phyloP scores from a whole-genome alignment of 2,888 invertebrate species.

The Kryphioiulus occultus region DNA sequence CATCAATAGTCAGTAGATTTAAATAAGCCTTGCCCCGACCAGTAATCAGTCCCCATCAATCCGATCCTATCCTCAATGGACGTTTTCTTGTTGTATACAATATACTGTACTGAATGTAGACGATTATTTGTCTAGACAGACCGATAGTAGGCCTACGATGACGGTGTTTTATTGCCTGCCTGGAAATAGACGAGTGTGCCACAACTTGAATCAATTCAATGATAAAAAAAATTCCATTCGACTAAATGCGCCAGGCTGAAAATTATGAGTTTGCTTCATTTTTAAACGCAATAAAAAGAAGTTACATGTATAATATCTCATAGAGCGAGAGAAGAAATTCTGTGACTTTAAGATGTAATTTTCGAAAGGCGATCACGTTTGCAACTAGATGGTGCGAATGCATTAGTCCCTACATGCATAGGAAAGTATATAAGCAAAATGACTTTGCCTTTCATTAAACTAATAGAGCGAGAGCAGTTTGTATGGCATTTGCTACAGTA shows the following conservation, averaged over 20 bases:
- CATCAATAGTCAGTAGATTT: background rate
- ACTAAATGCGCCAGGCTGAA: background rate
- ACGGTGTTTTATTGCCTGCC: background rate
- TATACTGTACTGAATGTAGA: background rate
- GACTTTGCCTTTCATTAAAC: background rate
- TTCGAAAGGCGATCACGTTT: background rate
- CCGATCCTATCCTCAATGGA: background rate
- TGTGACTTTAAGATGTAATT: background rate
- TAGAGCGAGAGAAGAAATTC: background rate
- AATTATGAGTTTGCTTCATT: background rate
- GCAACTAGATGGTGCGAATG: background rate
- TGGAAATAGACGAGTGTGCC: background rate
- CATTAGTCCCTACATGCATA: background rate
- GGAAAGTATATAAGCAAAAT: background rate
- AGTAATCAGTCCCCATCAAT: too few species aligned
- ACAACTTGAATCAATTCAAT: background rate
- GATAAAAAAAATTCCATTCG: background rate
- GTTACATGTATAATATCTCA: background rate
- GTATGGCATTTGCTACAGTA: background rate
- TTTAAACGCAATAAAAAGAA: background rate
- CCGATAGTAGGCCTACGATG: background rate
- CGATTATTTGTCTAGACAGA: constrained; percentile 8
- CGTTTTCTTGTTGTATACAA: background rate
- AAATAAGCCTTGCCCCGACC: too few species aligned
- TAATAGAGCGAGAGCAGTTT: background rate